Conservation (phyloP, 2,888 invertebrate genomes). For the Temnothorax unifasciatus region DNA sequence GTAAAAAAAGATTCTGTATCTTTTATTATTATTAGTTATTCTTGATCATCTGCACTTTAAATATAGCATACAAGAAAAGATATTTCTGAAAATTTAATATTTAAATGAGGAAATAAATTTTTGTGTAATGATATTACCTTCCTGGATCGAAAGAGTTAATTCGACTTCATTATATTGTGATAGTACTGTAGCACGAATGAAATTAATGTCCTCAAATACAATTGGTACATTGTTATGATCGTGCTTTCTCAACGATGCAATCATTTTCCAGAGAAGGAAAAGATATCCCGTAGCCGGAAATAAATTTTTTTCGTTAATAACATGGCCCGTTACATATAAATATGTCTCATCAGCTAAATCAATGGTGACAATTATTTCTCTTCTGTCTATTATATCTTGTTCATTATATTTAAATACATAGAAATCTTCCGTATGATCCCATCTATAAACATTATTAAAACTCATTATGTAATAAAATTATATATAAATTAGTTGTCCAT, state of each 20-base stretch:
- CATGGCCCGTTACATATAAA: constrained; percentile 87
- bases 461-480: not conserved
- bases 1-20: not conserved
- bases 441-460: constrained; percentile 39
- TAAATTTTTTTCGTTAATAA: constrained; percentile 88
- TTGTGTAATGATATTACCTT: constrained; percentile 67
- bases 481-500: not conserved
- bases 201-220: constrained; percentile 85
- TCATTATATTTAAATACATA: constrained; percentile 86
- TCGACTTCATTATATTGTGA: constrained; percentile 85
- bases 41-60: not conserved
- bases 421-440: constrained; percentile 72
- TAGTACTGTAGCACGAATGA: constrained; percentile 88
- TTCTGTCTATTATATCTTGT: constrained; percentile 69
- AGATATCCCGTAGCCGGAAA: constrained; percentile 89
- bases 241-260: constrained; percentile 83
- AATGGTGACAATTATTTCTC: constrained; percentile 78
- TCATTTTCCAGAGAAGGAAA: constrained; percentile 85
- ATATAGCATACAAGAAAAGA: not conserved
- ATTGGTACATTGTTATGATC: constrained; percentile 85
- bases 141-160: constrained; percentile 82
- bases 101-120: not conserved
- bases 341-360: constrained; percentile 82
- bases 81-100: not conserved
- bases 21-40: not conserved